Conservation (phyloP, 2,888 invertebrate species). For the Caenorhabditis macrosperma region DNA sequence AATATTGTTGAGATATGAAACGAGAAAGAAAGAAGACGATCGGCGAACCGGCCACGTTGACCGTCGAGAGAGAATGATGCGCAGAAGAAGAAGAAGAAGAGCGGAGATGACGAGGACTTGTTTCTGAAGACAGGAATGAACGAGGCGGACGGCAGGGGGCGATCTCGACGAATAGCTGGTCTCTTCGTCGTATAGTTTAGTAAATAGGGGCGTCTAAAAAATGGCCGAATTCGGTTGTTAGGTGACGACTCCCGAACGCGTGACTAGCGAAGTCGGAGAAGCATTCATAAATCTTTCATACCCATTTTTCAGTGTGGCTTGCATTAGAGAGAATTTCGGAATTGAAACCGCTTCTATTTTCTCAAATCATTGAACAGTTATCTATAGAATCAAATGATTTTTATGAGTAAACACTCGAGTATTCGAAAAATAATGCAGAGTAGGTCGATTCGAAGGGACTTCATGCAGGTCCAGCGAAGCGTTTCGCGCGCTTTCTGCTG, state of each 20-base stretch:
- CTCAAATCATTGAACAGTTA: too few species aligned
- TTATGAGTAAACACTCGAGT: too few species aligned
- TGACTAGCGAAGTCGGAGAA: not conserved
- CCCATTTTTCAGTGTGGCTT: too few species aligned
- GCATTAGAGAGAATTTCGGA: too few species aligned
- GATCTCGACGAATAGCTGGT: slow-evolving; percentile 40
- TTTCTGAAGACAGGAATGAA: slow-evolving; percentile 6
- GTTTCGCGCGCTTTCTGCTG: not conserved
- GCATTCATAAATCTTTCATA: not conserved
- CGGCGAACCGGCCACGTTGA: not conserved
- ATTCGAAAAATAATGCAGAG: too few species aligned
- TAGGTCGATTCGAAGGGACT: not conserved
- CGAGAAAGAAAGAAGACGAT: not conserved
- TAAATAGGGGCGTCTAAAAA: slow-evolving; percentile 2
- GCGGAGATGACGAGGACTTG: slow-evolving; percentile 17
- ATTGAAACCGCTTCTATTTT: too few species aligned
- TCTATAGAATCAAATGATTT: too few species aligned
- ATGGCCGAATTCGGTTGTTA: not conserved
- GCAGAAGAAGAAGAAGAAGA: slow-evolving; percentile 6
- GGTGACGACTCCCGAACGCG: not conserved
- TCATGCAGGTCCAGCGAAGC: slow-evolving; percentile 17
- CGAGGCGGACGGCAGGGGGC: slow-evolving; percentile 3
- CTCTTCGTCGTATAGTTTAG: slow-evolving; percentile 48
- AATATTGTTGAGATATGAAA: slow-evolving; percentile 20
- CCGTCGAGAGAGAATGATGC: not conserved